Conservation (phyloP, 2,113 vertebrate genomes). For the Caretta caretta region DNA sequence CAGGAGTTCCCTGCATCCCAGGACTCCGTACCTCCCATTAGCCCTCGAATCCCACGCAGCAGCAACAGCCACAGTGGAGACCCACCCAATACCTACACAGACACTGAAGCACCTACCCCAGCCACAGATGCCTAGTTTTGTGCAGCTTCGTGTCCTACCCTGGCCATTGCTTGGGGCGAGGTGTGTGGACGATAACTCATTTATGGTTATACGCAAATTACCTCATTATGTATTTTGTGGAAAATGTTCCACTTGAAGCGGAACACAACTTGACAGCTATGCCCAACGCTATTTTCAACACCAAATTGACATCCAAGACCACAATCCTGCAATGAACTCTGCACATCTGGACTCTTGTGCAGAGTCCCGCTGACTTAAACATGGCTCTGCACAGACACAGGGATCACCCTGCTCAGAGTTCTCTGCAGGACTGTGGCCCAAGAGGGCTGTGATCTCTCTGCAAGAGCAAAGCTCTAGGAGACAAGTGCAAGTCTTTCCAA, state of each 20-base stretch:
- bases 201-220: not conserved
- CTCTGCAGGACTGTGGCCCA: too few relatives aligned
- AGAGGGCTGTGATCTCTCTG: too few relatives aligned
- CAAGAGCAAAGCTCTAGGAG: too few relatives aligned
- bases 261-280: not conserved
- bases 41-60: not conserved
- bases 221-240: not conserved
- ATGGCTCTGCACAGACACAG: not conserved
- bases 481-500: too few relatives aligned
- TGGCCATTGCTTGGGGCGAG: not conserved
- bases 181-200: not conserved
- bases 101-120: too few relatives aligned
- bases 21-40: not conserved
- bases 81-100: too few relatives aligned
- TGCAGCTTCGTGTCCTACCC: not conserved
- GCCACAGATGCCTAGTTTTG: not conserved
- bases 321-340: not conserved
- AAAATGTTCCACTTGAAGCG: not conserved
- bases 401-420: not conserved
- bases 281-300: not conserved
- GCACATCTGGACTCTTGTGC: not conserved
- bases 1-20: not conserved
- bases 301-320: not conserved
- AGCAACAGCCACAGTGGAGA: not conserved
- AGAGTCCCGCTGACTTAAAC: not conserved